phyloP scores from a whole-genome alignment of 1,140 invertebrate genomes.

The Scaptomyza hsui region DNA sequence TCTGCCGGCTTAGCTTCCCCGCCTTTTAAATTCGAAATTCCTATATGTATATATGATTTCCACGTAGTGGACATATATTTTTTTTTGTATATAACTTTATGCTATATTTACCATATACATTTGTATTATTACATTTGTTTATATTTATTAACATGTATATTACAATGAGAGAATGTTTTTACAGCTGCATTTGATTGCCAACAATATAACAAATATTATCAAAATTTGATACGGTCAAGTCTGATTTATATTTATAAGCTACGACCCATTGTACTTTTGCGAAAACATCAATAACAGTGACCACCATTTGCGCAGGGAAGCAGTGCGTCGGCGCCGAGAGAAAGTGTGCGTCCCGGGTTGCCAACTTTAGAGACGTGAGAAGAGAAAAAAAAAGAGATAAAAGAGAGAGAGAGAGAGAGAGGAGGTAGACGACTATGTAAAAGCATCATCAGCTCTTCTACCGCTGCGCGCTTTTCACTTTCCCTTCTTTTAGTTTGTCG shows the following conservation, averaged over 20 bases:
- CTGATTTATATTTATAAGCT: neutral
- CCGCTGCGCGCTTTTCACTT: slow-evolving; percentile 64
- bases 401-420: slow-evolving; percentile 8
- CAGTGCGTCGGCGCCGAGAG: slow-evolving; percentile 62
- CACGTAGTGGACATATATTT: no score
- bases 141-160: no score
- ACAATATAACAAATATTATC: neutral
- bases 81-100: no score
- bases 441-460: slow-evolving; percentile 44
- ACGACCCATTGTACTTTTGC: slow-evolving; percentile 4
- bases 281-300: slow-evolving; percentile 47
- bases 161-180: no score
- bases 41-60: no score
- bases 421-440: slow-evolving; percentile 24
- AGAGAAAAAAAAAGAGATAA: no score
- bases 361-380: slow-evolving; percentile 10
- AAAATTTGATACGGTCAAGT: neutral
- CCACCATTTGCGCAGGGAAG: slow-evolving; percentile 62
- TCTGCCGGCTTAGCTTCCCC: no score
- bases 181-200: no score
- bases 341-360: slow-evolving; percentile 62
- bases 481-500: slow-evolving; percentile 76
- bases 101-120: no score
- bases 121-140: no score
- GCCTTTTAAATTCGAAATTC: no score